These are phyloP conservation scores for Anguilla rostrata DNA, from an alignment of 2,113 vertebrate species.

Conservation along the genomic window DNA sequence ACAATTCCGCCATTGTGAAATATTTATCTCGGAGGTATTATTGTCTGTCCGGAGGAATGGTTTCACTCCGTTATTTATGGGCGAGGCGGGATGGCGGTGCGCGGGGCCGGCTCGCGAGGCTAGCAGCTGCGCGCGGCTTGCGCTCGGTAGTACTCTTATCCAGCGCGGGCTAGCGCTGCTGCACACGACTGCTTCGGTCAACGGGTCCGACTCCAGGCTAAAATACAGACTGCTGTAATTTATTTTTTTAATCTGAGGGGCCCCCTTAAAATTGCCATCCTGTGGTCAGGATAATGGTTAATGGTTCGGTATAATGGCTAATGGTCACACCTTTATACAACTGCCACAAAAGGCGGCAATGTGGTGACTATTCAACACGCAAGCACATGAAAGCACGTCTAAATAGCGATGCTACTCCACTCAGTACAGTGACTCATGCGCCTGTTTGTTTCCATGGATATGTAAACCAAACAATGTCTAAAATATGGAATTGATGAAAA, in stretches of 20 bases:
- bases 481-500: too few species aligned
- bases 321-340: too few species aligned
- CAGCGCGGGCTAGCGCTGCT: not conserved
- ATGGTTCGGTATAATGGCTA: too few species aligned
- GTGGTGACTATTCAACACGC: too few species aligned
- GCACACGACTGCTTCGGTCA: not conserved
- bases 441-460: too few species aligned
- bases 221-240: not conserved
- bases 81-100: constrained; percentile 54
- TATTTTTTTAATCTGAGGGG: not conserved
- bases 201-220: not conserved
- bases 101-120: constrained; percentile 31
- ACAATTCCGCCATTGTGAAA: not conserved
- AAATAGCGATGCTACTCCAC: too few species aligned
- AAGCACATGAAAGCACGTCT: too few species aligned
- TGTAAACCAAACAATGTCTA: too few species aligned
- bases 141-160: constrained; percentile 53
- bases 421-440: too few species aligned
- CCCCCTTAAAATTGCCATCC: not conserved
- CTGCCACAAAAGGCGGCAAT: too few species aligned
- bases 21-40: constrained; percentile 26
- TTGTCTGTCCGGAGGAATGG: constrained; percentile 15
- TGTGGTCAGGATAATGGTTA: too few species aligned
- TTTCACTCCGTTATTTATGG: constrained; percentile 19
- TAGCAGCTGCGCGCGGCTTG: constrained; percentile 46